Evolutionary conservation across 2,888 invertebrate species (phyloP), one percentile per base, ranked within the genome.

Genomic region (Doris montereyensis): DNA sequence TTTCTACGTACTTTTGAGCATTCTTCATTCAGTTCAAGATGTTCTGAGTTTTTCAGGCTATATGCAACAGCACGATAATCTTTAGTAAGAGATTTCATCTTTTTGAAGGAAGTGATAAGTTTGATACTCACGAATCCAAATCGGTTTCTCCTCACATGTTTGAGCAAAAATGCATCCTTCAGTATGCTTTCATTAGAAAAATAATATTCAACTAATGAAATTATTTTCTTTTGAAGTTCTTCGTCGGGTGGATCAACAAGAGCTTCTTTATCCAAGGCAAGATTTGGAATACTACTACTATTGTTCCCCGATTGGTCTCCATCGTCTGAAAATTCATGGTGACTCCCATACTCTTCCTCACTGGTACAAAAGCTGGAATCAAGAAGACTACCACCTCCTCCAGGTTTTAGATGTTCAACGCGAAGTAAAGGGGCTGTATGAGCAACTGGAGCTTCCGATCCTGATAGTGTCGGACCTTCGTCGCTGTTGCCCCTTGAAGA

Each of bases 41-140:
- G 95, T 24, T 94, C 94, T 60, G 96, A 96, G 58, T 94, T 93
- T 85, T 94, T 93, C 83, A 98, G 93, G 41, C 97, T 96, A 88
- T 95, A 95, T 0, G 97, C 97, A 10, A 98, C 97, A 28, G 96
- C 95, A 83, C 97, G 94, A 96, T 97, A 98, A 90, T 98, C 97
- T 90, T 97, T 96, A 17, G 97, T 97, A 79, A 98, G 92, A 88
- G 97, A 96, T 88, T 98, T 97, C 65, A 98, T 97, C 82, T 97
- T 94, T 90, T 97, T 97, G 91, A 98, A 97, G 88, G 97, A 97
- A 17, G 97, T 97, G 84, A 98, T 96, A 79, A 98, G 93, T 91
- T 98, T 98, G 76, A 98, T 93, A 76, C 97, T 97, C 21, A 98
- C 97, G 92, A 95, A 98, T 26, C 98, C 98, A 92, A 97, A 97